phyloP scores from a whole-genome alignment of 1,140 invertebrate species.

The Ceratosolen fusciceps region DNA sequence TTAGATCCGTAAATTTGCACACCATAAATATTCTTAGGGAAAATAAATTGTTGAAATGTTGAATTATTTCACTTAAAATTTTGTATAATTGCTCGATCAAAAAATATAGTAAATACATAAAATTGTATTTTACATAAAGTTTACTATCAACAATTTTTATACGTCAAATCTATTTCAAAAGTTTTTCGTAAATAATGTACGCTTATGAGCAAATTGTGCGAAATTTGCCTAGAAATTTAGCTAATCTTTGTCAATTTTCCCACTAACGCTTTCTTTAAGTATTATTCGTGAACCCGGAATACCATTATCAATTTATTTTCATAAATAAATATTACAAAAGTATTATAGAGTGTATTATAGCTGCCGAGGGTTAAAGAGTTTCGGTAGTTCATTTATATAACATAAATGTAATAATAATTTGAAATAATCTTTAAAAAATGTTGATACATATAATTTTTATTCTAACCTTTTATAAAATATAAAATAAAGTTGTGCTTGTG shows the following conservation, averaged over 20 bases:
- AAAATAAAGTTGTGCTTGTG: slow-evolving; percentile 3
- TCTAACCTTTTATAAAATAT: slow-evolving; percentile 7
- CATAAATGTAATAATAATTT: neutral
- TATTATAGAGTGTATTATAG: neutral
- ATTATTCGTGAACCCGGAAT: neutral
- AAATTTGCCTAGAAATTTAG: neutral
- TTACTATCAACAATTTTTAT: slow-evolving; percentile 11
- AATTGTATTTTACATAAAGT: slow-evolving; percentile 28
- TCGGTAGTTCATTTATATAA: neutral
- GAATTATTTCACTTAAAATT: neutral
- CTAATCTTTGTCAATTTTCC: neutral
- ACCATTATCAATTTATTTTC: no score
- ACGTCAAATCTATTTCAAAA: neutral
- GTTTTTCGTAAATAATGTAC: neutral
- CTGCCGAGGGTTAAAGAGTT: neutral
- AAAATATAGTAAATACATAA: neutral
- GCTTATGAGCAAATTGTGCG: neutral
- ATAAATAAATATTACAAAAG: no score
- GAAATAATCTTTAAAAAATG: neutral
- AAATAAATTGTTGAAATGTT: slow-evolving; percentile 45
- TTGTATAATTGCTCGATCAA: neutral
- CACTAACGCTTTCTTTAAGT: neutral
- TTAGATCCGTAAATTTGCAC: neutral
- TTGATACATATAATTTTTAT: neutral
- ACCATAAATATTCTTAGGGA: slow-evolving; percentile 35